These are phyloP conservation scores for Psammodynastes pulverulentus DNA, from an alignment of 2,113 vertebrate genomes.

Conservation along the genomic window DNA sequence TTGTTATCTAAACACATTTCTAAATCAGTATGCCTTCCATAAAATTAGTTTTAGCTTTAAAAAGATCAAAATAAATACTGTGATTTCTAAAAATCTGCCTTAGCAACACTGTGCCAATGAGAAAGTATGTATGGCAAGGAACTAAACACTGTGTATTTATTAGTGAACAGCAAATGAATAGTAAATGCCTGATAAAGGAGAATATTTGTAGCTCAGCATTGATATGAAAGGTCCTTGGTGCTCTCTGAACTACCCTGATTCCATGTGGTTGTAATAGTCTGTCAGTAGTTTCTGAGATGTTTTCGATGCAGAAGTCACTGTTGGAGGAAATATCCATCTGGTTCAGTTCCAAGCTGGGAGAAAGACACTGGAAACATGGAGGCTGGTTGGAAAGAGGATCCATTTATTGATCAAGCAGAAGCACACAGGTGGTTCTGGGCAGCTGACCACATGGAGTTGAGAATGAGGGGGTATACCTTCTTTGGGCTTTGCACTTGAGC, in stretches of 20 bases:
- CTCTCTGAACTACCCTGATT: background rate
- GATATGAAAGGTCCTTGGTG: background rate
- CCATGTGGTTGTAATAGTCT: background rate
- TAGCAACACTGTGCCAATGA: conserved; percentile 40
- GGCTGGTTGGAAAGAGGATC: no score
- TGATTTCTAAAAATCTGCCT: conserved; percentile 55
- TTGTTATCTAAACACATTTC: conserved; percentile 54
- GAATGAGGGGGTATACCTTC: no score
- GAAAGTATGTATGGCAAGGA: conserved; percentile 41
- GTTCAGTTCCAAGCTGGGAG: no score
- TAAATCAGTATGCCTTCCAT: conserved; percentile 48
- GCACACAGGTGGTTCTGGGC: no score
- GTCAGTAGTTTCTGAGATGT: background rate
- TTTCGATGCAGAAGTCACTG: background rate
- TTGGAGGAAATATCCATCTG: no score
- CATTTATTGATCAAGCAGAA: no score
- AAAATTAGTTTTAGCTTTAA: conserved; percentile 47
- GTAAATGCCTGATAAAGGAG: background rate
- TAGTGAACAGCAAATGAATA: conserved; percentile 35
- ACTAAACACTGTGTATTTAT: conserved; percentile 30
- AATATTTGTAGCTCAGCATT: background rate
- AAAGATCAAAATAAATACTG: conserved; percentile 43
- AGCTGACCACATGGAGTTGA: no score
- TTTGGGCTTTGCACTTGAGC: no score
- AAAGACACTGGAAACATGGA: no score